Conservation (phyloP, 2,888 invertebrate genomes). For the Xestia sexstrigata region DNA sequence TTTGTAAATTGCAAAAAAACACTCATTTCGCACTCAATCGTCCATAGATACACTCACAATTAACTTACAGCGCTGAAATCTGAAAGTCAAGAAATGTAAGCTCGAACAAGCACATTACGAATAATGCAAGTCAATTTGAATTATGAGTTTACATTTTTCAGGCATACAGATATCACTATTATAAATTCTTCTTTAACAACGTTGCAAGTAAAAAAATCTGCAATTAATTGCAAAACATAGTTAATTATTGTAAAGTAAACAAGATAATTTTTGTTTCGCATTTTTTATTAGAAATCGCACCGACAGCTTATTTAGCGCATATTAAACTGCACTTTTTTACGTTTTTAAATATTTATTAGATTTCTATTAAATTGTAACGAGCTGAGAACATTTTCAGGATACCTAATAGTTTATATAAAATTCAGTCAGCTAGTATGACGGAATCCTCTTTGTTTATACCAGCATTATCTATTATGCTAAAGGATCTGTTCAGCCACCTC, state of each 20-base stretch:
- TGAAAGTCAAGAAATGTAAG: constrained; percentile 8
- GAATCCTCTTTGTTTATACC: neutral
- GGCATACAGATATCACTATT: neutral
- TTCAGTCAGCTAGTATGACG: neutral
- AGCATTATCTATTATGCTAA: neutral
- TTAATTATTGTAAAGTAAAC: constrained; percentile 23
- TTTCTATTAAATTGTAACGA: constrained; percentile 30
- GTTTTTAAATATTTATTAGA: constrained; percentile 43
- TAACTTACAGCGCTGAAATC: neutral
- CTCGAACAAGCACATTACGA: constrained; percentile 5
- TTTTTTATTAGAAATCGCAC: constrained; percentile 47
- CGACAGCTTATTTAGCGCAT: constrained; percentile 27
- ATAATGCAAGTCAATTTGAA: constrained; percentile 16
- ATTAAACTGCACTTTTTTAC: constrained; percentile 28
- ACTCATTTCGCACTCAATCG: no score
- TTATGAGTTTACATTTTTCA: neutral
- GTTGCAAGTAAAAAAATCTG: constrained; percentile 6
- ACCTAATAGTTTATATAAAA: no score
- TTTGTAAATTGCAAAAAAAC: no score
- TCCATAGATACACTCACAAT: neutral
- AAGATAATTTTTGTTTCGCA: constrained; percentile 28
- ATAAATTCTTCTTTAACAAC: constrained; percentile 10
- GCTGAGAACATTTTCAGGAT: neutral
- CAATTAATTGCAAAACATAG: constrained; percentile 37
- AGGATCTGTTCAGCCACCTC: neutral